phyloP scores from a whole-genome alignment of 2,797 vertebrate species.

The Onychomys leucogaster region DNA sequence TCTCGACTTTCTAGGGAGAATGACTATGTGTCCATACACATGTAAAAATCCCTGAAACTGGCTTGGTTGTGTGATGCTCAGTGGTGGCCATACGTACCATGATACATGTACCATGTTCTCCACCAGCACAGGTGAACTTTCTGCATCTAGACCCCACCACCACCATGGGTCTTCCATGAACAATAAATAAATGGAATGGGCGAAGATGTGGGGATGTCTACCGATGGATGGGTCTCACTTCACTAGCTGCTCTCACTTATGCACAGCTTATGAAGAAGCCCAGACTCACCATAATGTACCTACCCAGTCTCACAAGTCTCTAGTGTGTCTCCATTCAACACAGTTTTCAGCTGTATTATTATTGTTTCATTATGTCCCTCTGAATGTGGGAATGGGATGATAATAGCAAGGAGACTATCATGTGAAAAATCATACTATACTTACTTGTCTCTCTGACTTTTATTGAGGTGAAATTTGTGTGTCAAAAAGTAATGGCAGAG shows the following conservation, averaged over 20 bases:
- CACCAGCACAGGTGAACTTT: neutral
- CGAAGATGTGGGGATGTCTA: neutral
- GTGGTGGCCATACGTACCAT: fast-evolving
- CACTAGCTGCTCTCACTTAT: fast-evolving
- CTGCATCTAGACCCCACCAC: neutral
- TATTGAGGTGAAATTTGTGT: slow-evolving; percentile 18
- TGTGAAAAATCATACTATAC: slow-evolving; percentile 47
- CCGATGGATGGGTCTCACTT: neutral
- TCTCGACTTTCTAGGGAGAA: neutral
- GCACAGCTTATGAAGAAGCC: neutral
- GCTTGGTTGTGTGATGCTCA: neutral
- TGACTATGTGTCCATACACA: neutral
- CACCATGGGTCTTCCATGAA: neutral
- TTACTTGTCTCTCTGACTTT: slow-evolving; percentile 12
- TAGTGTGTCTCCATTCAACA: neutral
- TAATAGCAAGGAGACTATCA: neutral
- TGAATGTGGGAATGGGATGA: slow-evolving; percentile 26
- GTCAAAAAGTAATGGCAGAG: neutral
- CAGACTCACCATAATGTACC: neutral
- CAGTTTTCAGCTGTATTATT: neutral
- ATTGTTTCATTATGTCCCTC: slow-evolving; percentile 15
- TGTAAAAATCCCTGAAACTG: neutral
- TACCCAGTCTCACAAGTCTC: fast-evolving
- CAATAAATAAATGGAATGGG: neutral
- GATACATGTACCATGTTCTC: neutral